Base-by-base conservation (phyloP, 2,888 invertebrate genomes). In the Eudasyphora cyanicolor region DNA sequence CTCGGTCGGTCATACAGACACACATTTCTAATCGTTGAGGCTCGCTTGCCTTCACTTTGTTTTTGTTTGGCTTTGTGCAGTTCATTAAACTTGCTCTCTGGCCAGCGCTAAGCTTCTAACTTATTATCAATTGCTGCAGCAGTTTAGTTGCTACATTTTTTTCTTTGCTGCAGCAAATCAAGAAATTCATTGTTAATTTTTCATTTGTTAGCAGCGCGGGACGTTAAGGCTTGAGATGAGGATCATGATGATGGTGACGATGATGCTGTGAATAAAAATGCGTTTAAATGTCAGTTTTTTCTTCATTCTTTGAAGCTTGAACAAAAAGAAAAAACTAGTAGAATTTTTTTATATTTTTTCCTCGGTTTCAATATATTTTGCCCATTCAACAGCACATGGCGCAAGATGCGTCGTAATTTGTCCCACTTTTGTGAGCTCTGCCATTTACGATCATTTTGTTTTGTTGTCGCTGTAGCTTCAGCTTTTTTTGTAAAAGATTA, bases 331-430 rank as follows among this genome's bases (percentile, higher is more conserved):
- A 67, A 38, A 67, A 38, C 42, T 67, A 6, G 67, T 42, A 42
- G 67, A 67, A 42, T 67, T 21, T 60, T 60, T 60, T 57, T 57
- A n/a, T n/a, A 21, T 24, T 54, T 54, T 49, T 8, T 54, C n/a
- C 14, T 57, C 32, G 14, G 14, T 60, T 60, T 6, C 21, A 60
- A 29, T 60, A 60, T 29, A 60, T 49, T 32, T 19, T 10, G 49
- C n/a, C n/a, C n/a, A n/a, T 51, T 29, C 24, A 29, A 21, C 42
- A 49, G 42, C 69, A 45, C 51, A 54, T 51, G 45, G 74, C 57
- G 57, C 75, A 82, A 80, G 84, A 84, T 86, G 82, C 84, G 85
- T 83, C 85, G 86, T 85, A 87, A 82, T 86, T 86, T 87, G 88
- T 84, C 88, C 88, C 79, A 88, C 85, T 87, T 88, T 87, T 76